phyloP scores from a whole-genome alignment of 2,797 vertebrate species.

The Cyclura pinguis region DNA sequence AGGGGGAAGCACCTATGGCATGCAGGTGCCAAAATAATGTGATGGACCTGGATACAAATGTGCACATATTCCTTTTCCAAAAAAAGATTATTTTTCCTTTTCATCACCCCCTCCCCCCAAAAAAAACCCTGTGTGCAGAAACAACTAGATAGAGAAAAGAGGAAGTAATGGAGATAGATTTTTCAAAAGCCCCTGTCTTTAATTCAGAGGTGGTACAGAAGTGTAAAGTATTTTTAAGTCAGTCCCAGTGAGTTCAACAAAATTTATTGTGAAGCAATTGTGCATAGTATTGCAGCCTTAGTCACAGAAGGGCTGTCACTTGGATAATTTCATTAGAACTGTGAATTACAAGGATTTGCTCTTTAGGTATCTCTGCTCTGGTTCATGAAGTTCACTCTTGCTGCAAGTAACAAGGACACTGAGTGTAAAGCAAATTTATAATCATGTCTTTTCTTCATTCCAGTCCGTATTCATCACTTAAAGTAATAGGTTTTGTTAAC shows the following conservation, averaged over 20 bases:
- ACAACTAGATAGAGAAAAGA: background rate
- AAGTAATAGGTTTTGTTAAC: constrained; percentile 55
- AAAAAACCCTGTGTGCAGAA: background rate
- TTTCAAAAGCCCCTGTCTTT: background rate
- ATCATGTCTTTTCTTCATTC: constrained; percentile 52
- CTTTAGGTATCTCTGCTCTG: constrained; percentile 38
- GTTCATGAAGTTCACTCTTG: constrained; percentile 57
- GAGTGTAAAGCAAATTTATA: constrained; percentile 57
- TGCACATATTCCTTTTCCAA: background rate
- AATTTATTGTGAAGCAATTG: constrained; percentile 28
- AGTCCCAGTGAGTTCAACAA: constrained; percentile 10
- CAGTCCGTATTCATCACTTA: constrained; percentile 58
- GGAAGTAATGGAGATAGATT: background rate
- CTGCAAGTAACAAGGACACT: constrained; percentile 33
- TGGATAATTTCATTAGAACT: constrained; percentile 54
- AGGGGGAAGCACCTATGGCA: background rate
- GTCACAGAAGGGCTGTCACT: constrained; percentile 38
- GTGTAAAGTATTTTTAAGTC: background rate
- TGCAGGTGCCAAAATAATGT: constrained; percentile 1
- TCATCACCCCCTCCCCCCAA: no score
- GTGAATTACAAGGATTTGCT: constrained; percentile 59
- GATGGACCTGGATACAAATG: background rate
- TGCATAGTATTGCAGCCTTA: constrained; percentile 31
- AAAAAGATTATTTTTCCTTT: background rate
- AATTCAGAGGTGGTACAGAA: background rate